Percentiles rank a stretch among this genome's conserved stretches.
phyloP scores from a whole-genome alignment of 2,113 vertebrate genomes.

The Aspidoscelis tigris region DNA sequence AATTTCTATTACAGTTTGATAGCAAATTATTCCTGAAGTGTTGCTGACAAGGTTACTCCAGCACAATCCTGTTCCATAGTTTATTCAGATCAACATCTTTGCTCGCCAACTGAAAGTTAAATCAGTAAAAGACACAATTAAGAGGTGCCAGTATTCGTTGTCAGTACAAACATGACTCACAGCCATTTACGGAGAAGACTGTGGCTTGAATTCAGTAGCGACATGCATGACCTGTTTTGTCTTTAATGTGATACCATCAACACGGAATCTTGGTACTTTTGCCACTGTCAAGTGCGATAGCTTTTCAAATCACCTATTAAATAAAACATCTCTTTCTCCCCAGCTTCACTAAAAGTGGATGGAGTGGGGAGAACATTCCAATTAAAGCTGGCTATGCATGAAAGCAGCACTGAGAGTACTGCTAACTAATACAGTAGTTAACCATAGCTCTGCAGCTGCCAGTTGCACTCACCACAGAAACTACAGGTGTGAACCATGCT shows the following conservation, averaged over 20 bases:
- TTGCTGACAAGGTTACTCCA: not conserved
- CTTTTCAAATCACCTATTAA: constrained; percentile 16
- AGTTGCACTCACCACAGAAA: not conserved
- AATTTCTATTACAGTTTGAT: constrained; percentile 9
- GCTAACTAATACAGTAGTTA: constrained; percentile 1
- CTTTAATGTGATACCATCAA: constrained; percentile 21
- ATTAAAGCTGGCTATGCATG: not conserved
- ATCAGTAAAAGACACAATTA: constrained; percentile 23
- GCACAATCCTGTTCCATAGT: constrained; percentile 3
- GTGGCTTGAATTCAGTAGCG: constrained; percentile 16
- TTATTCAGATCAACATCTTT: not conserved
- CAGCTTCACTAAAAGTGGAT: constrained; percentile 1
- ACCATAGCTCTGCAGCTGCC: not conserved
- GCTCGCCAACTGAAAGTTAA: constrained; percentile 28
- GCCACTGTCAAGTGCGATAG: not conserved
- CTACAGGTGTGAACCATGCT: not conserved
- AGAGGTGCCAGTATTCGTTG: constrained; percentile 10
- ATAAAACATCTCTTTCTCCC: constrained; percentile 20
- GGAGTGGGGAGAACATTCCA: not conserved
- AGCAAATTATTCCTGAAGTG: not conserved
- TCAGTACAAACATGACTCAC: constrained; percentile 26
- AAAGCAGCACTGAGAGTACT: not conserved
- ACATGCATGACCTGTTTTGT: constrained; percentile 31
- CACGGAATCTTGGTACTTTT: not conserved
- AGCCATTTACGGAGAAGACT: constrained; percentile 7